These are phyloP conservation scores for Dicentrarchus labrax DNA, from an alignment of 2,113 vertebrate genomes.

Conservation along the genomic window DNA sequence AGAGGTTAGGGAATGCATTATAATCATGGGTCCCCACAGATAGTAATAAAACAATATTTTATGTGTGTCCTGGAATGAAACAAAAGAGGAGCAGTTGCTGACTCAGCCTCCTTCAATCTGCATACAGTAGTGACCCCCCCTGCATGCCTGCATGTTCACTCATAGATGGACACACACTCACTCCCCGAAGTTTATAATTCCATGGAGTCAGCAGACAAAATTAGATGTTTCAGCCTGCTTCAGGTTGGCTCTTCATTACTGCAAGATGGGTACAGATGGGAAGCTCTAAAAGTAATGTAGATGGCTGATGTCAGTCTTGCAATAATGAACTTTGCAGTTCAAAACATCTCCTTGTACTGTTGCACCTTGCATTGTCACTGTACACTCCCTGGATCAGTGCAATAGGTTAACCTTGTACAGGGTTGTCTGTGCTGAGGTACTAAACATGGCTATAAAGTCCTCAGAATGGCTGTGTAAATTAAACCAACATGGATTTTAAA, in stretches of 20 bases:
- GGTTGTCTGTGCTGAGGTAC: too few species aligned
- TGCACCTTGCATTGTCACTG: not conserved
- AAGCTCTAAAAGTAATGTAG: not conserved
- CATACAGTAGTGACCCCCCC: constrained; percentile 29
- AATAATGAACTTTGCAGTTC: not conserved
- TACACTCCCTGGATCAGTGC: not conserved
- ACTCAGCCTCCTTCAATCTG: constrained; percentile 47
- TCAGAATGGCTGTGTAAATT: too few species aligned
- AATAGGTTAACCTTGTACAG: not conserved
- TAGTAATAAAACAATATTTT: too few species aligned
- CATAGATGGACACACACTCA: constrained; percentile 6
- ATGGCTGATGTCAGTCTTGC: not conserved
- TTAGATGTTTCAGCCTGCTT: not conserved
- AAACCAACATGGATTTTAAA: too few species aligned
- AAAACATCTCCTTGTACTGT: not conserved
- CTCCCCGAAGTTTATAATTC: not conserved
- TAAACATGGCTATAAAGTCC: too few species aligned
- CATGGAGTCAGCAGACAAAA: constrained; percentile 12
- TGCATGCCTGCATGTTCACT: constrained; percentile 16
- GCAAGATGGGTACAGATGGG: not conserved
- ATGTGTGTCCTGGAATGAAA: constrained; percentile 8
- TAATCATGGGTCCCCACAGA: too few species aligned
- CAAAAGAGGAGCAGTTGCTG: constrained; percentile 47
- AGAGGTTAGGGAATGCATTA: too few species aligned
- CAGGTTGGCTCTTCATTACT: not conserved